Evolutionary conservation across 2,797 vertebrate species (phyloP).

Genomic region (Mycteria americana): DNA sequence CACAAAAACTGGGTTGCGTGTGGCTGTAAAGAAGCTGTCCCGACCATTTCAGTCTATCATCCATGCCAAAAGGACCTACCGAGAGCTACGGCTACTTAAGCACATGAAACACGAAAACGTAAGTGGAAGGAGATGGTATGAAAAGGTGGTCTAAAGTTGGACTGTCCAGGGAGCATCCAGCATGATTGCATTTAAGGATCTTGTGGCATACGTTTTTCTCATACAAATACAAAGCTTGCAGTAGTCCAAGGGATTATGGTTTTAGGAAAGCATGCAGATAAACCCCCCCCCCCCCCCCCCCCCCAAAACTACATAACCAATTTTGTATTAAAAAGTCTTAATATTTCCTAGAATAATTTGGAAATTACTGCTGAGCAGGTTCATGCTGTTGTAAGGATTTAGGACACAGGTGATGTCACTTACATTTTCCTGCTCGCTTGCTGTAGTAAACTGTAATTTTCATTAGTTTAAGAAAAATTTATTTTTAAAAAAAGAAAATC

Average conservation of each 20-base stretch:
- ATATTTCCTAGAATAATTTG: neutral
- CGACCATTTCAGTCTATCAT: conserved; percentile 98
- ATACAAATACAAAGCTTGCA: neutral
- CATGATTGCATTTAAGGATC: neutral
- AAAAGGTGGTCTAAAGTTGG: neutral
- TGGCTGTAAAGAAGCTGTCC: conserved; percentile 97
- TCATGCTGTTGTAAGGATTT: neutral
- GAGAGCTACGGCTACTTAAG: conserved; percentile 94
- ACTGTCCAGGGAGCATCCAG: neutral
- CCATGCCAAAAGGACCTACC: conserved; percentile 96
- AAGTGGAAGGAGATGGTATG: conserved; percentile 68
- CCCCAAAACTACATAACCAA: neutral
- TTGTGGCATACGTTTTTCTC: neutral
- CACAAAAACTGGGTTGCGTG: conserved; percentile 80
- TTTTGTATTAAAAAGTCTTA: neutral
- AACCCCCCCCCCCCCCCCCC: too few relatives aligned
- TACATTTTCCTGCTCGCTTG: neutral
- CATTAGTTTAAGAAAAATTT: neutral
- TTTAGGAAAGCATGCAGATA: neutral
- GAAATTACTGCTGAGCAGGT: neutral
- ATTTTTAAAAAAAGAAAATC: neutral
- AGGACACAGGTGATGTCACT: neutral
- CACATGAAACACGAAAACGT: conserved; percentile 99
- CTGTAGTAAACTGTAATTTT: neutral
- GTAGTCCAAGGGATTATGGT: neutral